Evolutionary conservation across 2,888 invertebrate genomes (phyloP), one percentile per base, ranked within the genome.

Genomic region (Noctua pronuba): DNA sequence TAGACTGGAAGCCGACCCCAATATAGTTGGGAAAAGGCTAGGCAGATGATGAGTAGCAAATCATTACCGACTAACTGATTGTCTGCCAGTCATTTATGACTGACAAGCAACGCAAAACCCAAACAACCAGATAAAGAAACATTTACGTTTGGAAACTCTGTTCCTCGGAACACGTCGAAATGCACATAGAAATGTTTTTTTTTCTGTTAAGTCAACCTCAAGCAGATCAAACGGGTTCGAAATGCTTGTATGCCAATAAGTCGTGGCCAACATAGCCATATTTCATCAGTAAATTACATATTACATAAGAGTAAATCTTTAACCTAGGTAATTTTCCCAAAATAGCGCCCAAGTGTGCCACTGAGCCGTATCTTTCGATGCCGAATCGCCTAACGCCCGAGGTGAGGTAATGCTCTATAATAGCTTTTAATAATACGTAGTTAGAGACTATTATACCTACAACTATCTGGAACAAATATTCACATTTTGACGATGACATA

Each of bases 281-380:
- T 31, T 67, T 67, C 24, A 38, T 64, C 38, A 35, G 62, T 31
- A 64, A 69, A 75, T 66, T 46, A 38, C 18, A 79, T 46, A 73
- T 75, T 80, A 35, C 55, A 44, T 58, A 82, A 44, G 18, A 65
- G 18, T 55, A 46, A 60, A 58, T 75, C 78, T 73, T 52, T 52
- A 80, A 78, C 71, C 81, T 82, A 86, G 88, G 86, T 77, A 77
- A 83, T 87, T 87, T 88, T 85, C 88, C 86, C 72, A 84, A 92
- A 92, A 92, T 92, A 92, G 86, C 86, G 66, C 60, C 81, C 78
- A 79, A 88, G 81, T 85, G 82, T 88, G 91, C 90, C 88, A 91
- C 88, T 83, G 82, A 90, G 83, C 75, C 85, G 77, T 80, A 86
- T 90, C 87, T 90, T 87, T 90, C 88, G 86, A 83, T 88, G 86